Base-by-base conservation (phyloP, 2,113 vertebrate genomes). In the Lutjanus erythropterus region DNA sequence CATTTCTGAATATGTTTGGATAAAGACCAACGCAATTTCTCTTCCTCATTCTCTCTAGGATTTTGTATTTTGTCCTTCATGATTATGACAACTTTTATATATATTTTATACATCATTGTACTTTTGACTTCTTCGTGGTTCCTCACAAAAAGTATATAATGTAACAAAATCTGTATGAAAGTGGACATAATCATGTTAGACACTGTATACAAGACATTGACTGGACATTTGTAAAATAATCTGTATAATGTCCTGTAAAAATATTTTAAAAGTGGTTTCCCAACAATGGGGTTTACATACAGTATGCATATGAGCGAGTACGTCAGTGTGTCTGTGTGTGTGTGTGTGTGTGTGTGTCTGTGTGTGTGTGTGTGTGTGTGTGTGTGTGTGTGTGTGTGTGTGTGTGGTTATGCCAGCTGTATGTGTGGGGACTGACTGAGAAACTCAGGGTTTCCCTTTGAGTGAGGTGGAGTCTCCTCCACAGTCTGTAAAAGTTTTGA, bases 401-500 rank as follows among this genome's bases (percentile, higher is more conserved):
- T 78, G 56, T 73, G 67, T 76, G 81, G 74, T 94, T 96, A 97
- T 94, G 97, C 96, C 91, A 97, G 95, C 90, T 96, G 96, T 90
- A 97, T 94, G 1, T 96, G 96, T 90, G 91, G 73, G 16, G 96
- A 94, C 92, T 96, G 94, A 93, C 91, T 96, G 86, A 96, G 95
- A 89, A 96, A 95, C 70, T 97, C 96, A 62, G 95, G 90, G 88
- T 93, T 93, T 42, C 94, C 96, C 88, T 91, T 95, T 86, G 95
- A 92, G 86, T 86, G 95, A 80, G 96, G 93, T 78, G 87, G 95
- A 56, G 76, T 94, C 73, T 95, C 95, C 80, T 95, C 96, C 90
- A 94, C 96, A 94, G 95, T 96, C 94, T 96, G 96, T 92, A 96
- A 91, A 91, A 96, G 96, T 91, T 96, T 95, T 41, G 96, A 87